Evolutionary conservation across 2,113 vertebrate species (phyloP).

Genomic region (Gavia stellata): DNA sequence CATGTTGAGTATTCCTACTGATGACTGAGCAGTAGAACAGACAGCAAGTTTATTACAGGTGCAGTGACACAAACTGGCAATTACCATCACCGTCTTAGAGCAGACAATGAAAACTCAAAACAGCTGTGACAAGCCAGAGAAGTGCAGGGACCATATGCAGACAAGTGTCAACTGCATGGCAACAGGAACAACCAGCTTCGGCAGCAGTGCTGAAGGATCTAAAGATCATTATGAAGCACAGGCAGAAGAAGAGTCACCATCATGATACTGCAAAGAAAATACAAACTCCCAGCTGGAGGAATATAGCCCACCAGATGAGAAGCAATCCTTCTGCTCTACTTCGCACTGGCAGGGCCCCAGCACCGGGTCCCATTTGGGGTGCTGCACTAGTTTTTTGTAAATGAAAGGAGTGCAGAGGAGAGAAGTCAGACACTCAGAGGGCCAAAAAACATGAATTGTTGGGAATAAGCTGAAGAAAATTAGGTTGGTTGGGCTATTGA

Average conservation of each 20-base stretch:
- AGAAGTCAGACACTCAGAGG: accelerated
- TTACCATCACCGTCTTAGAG: neutral
- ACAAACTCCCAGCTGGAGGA: neutral
- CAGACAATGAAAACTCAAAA: neutral
- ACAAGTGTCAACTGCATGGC: neutral
- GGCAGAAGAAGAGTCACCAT: neutral
- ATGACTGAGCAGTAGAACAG: neutral
- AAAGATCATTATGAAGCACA: neutral
- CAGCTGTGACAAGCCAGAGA: neutral
- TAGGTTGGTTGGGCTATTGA: accelerated
- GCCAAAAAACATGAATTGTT: neutral
- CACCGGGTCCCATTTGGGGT: too few relatives aligned
- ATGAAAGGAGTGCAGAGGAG: neutral
- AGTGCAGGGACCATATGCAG: neutral
- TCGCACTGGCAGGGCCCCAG: neutral
- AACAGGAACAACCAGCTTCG: neutral
- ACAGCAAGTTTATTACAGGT: neutral
- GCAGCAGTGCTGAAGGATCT: neutral
- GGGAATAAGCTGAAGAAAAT: neutral
- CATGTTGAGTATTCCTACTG: neutral
- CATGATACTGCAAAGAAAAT: neutral
- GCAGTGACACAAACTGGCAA: neutral
- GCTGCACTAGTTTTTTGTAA: neutral
- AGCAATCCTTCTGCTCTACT: neutral
- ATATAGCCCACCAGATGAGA: neutral